Evolutionary conservation across 2,888 invertebrate genomes (phyloP), one percentile per base, ranked within the genome.

Genomic region (Ptilodon capucinus): DNA sequence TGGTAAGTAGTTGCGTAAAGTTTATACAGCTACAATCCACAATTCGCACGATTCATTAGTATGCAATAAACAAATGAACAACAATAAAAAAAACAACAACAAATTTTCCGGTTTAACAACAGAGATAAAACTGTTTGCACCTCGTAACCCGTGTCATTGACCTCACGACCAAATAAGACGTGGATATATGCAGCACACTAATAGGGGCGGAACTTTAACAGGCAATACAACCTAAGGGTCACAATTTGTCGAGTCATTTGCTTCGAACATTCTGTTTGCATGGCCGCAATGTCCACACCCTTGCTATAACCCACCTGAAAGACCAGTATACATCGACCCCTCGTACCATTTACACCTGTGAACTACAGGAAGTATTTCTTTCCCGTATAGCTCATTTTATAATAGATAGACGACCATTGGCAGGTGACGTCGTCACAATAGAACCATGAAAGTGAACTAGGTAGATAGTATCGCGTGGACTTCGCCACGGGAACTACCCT

Each of bases 221-320:
- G 70, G 74, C 79, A 74, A 79, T 83, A 76, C 70, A 63, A 54
- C 58, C 76, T 68, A 66, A 78, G 78, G 82, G 79, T 79, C 75
- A 78, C 84, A 83, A 87, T 88, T 88, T 86, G 80, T 74, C 73
- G 79, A 72, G 71, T 75, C 85, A 84, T 85, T 89, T 83, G 77
- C 72, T 64, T 71, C 68, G 76, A 74, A 73, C 79, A 79, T 68
- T 72, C 75, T 84, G 89, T 89, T 89, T 86, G 86, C 84, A 81
- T 82, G 83, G 67, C 76, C 78, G 77, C 87, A 86, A 85, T 73
- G 67, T 77, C 80, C 88, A 85, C 89, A 76, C 88, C 89, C 85
- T 80, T 58, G 64, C 63, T 59, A 67, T 74, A 69, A 71, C 76
- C 75, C 71, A 69, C 64, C 61, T 50, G 47, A 55, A 48, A 48